These are phyloP conservation scores for Carettochelys insculpta DNA, from an alignment of 2,113 vertebrate genomes.

Conservation along the genomic window DNA sequence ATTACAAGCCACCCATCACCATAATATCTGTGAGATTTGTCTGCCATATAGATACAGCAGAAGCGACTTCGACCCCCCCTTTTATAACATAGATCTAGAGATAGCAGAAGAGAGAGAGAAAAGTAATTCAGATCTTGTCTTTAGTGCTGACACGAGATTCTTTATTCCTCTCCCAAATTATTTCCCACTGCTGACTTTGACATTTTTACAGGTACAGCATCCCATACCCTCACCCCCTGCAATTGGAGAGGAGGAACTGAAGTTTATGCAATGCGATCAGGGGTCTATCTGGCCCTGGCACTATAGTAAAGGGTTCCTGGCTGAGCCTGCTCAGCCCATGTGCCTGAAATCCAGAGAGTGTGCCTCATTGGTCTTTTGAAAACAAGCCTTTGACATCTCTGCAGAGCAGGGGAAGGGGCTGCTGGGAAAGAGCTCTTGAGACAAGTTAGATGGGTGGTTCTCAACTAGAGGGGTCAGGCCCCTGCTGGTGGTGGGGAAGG, in stretches of 20 bases:
- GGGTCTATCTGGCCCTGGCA: not conserved
- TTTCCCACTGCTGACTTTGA: not conserved
- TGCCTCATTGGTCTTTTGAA: not conserved
- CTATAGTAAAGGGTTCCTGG: not conserved
- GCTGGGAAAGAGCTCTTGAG: not conserved
- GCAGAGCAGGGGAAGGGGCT: not conserved
- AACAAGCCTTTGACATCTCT: not conserved
- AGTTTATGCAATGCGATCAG: not conserved
- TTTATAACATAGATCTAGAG: not conserved
- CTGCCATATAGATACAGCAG: not conserved
- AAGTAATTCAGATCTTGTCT: not conserved
- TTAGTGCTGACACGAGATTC: not conserved
- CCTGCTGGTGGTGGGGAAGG: no score
- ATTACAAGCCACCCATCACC: not conserved
- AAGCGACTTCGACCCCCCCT: not conserved
- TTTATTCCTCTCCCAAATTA: not conserved
- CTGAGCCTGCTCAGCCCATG: not conserved
- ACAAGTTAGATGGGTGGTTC: not conserved
- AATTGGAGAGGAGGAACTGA: not conserved
- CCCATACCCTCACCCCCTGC: not conserved
- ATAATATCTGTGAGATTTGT: not conserved
- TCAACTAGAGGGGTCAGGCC: no score
- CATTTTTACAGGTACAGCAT: not conserved
- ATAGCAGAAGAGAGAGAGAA: not conserved
- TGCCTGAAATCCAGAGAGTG: not conserved